Conservation (phyloP, 2,888 invertebrate species). For the Notocelia uddmanniana region DNA sequence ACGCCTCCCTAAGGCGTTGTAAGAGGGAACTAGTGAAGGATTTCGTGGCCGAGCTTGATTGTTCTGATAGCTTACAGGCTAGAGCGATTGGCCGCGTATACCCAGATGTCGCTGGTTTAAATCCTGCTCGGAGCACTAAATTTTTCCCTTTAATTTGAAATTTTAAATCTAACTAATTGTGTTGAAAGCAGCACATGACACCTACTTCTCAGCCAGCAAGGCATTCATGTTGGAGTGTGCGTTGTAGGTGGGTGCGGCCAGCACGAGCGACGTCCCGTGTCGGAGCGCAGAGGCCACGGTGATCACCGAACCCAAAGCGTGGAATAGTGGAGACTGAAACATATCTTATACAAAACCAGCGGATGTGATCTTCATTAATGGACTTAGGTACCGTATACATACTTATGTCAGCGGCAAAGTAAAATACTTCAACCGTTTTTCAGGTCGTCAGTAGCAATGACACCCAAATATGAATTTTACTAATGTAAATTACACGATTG, state of each 20-base stretch:
- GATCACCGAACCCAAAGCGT: constrained; percentile 92
- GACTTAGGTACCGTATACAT: neutral
- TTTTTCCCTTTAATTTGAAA: no score
- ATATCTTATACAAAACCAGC: neutral
- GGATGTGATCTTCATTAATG: neutral
- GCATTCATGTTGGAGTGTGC: constrained; percentile 86
- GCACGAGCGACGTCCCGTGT: constrained; percentile 87
- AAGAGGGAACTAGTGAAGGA: no score
- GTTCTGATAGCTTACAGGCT: no score
- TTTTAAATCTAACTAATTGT: no score
- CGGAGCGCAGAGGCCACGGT: constrained; percentile 86
- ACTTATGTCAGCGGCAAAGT: neutral
- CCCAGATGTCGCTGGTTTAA: no score
- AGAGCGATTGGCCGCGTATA: no score
- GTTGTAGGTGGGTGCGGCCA: constrained; percentile 87
- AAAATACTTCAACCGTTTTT: neutral
- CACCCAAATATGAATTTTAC: no score
- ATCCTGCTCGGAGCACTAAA: no score
- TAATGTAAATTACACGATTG: no score
- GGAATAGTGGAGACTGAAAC: constrained; percentile 88
- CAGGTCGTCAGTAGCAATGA: no score
- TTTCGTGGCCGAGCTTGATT: no score
- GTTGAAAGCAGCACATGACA: constrained; percentile 15
- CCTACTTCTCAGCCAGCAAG: constrained; percentile 89
- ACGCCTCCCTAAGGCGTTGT: no score